Percentiles rank a stretch among this genome's conserved stretches.
These are phyloP conservation scores for Medauroidea extradentata DNA, from an alignment of 1,140 invertebrate species.

Conservation along the genomic window DNA sequence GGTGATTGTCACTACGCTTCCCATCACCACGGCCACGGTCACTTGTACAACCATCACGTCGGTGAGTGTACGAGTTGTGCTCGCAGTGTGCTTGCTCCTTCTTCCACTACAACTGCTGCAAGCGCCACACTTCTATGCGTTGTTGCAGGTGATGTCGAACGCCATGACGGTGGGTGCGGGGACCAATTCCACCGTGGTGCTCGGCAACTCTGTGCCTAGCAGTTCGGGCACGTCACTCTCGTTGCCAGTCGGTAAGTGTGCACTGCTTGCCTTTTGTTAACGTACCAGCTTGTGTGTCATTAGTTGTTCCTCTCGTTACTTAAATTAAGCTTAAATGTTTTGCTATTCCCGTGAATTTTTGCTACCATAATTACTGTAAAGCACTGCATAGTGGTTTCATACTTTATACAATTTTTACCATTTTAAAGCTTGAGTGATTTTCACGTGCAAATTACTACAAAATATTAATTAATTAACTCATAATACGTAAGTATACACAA, in stretches of 20 bases:
- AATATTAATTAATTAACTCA: too few relatives aligned
- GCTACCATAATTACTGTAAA: too few relatives aligned
- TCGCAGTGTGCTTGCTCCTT: slow-evolving; percentile 36
- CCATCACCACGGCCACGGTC: slow-evolving; percentile 38
- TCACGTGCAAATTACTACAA: too few relatives aligned
- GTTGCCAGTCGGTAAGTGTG: slow-evolving; percentile 45
- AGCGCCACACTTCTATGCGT: slow-evolving; percentile 36
- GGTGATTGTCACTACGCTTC: slow-evolving; percentile 29
- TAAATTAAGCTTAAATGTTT: too few relatives aligned
- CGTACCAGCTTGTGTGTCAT: background rate
- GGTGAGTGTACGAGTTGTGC: background rate
- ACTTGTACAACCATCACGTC: slow-evolving; percentile 13
- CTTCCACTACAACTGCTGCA: slow-evolving; percentile 46
- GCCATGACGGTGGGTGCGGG: slow-evolving; percentile 8
- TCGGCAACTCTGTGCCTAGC: slow-evolving; percentile 24
- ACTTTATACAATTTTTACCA: too few relatives aligned
- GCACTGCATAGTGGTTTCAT: too few relatives aligned
- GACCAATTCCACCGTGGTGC: slow-evolving; percentile 8
- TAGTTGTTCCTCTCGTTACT: too few relatives aligned
- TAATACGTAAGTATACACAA: too few relatives aligned
- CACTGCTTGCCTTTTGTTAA: slow-evolving; percentile 2
- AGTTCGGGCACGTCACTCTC: slow-evolving; percentile 46
- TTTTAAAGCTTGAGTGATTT: too few relatives aligned
- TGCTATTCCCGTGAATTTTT: too few relatives aligned
- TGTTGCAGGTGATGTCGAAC: slow-evolving; percentile 4